Percentiles rank a stretch among this genome's conserved stretches.
phyloP scores from a whole-genome alignment of 2,113 vertebrate species.

The Cyanistes caeruleus region DNA sequence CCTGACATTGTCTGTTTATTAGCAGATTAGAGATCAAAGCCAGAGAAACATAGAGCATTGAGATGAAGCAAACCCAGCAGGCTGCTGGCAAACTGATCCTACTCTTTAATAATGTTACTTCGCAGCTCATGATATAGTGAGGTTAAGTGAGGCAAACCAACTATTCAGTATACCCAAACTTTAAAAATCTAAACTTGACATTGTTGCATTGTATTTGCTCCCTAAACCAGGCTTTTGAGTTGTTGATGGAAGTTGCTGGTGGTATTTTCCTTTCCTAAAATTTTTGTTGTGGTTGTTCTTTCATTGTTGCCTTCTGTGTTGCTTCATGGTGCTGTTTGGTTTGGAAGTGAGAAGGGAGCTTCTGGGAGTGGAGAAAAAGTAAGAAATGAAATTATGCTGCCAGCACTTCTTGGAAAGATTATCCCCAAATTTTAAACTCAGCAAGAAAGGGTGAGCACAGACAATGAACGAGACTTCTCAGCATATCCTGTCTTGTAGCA shows the following conservation, averaged over 20 bases:
- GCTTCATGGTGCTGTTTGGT: not conserved
- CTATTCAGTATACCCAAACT: not conserved
- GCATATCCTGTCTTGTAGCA: not conserved
- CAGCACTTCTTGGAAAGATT: not conserved
- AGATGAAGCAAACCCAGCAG: not conserved
- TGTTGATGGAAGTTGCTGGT: not conserved
- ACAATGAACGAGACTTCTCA: not conserved
- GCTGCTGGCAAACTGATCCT: not conserved
- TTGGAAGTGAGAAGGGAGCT: not conserved
- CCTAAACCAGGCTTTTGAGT: not conserved
- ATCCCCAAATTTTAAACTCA: not conserved
- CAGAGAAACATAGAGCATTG: not conserved
- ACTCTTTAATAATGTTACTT: not conserved
- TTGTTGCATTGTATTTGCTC: not conserved
- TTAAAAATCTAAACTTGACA: not conserved
- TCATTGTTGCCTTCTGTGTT: not conserved
- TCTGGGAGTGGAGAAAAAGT: not conserved
- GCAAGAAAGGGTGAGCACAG: not conserved
- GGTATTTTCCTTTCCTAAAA: not conserved
- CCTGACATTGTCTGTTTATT: not conserved
- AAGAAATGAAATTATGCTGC: not conserved
- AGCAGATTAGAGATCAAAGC: not conserved
- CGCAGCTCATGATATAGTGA: not conserved
- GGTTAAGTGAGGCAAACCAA: not conserved
- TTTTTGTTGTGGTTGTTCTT: not conserved